Base-by-base conservation (phyloP, 2,888 invertebrate species). In the Drosophila cognata region DNA sequence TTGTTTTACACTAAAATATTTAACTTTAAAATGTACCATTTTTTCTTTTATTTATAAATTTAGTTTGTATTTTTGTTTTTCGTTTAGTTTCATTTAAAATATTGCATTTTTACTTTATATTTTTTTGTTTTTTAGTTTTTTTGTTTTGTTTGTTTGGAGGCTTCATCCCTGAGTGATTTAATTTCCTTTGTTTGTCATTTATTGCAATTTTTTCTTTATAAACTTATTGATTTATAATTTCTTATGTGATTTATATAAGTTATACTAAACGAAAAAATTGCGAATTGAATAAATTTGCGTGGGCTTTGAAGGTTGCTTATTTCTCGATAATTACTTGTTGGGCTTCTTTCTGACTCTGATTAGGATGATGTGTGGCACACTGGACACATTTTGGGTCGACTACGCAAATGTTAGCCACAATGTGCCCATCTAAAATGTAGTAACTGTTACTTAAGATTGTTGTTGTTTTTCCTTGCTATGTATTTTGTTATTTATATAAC, bases 141-240 rank as follows among this genome's bases (percentile, higher is more conserved):
- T 80, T 84, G 70, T 82, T 80, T 88, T 84, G 60, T 84, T 89
- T 85, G 90, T 92, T 92, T 92, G 91, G 93, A 92, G 92, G 93
- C 92, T 92, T 91, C 90, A 92, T 92, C 92, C 92, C 92, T 92
- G 92, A 92, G 92, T 92, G 92, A 91, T 90, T 91, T 91, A 88
- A 90, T 92, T 88, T 90, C 81, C 88, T 88, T 87, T 87, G 87
- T 87, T 90, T 87, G 87, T 87, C 87, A 87, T 92, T 88, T 92
- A 89, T 92, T 87, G 85, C 83, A 87, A 72, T 88, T 84, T 83
- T 80, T 77, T 79, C 82, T 84, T 87, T 91, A 90, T 90, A 80
- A 82, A 79, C 79, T 91, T 90, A 87, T 88, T 87, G 88, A 77
- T 90, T 89, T 86, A 91, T 88, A 85, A 65, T 74, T 64, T 77